These are phyloP conservation scores for Sparus aurata DNA, from an alignment of 2,797 vertebrate species.

Conservation along the genomic window DNA sequence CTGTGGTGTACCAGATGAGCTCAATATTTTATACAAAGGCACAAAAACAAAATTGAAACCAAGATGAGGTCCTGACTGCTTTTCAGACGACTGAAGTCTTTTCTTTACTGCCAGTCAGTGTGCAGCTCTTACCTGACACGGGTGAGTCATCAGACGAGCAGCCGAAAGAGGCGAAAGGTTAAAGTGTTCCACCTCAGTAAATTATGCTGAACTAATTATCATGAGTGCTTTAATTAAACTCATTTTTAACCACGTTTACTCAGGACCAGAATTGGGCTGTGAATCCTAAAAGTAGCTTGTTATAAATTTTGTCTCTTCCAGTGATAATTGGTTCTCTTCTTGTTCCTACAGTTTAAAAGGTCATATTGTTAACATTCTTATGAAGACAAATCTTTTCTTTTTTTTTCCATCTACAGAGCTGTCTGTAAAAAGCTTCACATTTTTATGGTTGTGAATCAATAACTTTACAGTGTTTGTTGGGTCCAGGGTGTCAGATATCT, in stretches of 20 bases:
- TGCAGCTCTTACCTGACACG: slow-evolving; percentile 26
- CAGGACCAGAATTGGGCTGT: not conserved
- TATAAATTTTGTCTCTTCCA: not conserved
- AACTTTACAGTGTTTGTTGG: no score
- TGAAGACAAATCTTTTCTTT: no score
- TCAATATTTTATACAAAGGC: slow-evolving; percentile 11
- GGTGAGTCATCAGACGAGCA: slow-evolving; percentile 30
- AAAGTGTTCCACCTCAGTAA: not conserved
- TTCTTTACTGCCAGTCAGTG: slow-evolving; percentile 22
- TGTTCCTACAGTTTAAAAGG: no score
- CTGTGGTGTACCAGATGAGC: not conserved
- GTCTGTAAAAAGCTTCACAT: no score
- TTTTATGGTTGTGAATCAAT: no score
- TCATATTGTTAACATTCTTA: no score
- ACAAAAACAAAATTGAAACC: not conserved
- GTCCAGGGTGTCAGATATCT: no score
- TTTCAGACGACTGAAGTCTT: slow-evolving; percentile 3
- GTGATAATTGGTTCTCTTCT: no score
- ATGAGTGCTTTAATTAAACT: not conserved
- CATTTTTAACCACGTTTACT: not conserved
- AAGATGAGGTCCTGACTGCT: not conserved
- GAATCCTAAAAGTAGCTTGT: not conserved
- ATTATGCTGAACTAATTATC: slow-evolving; percentile 2
- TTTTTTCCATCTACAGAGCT: no score
- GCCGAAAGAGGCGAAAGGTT: slow-evolving; percentile 19